Base-by-base conservation (phyloP, 2,797 vertebrate species). In the Australoheros facetus region DNA sequence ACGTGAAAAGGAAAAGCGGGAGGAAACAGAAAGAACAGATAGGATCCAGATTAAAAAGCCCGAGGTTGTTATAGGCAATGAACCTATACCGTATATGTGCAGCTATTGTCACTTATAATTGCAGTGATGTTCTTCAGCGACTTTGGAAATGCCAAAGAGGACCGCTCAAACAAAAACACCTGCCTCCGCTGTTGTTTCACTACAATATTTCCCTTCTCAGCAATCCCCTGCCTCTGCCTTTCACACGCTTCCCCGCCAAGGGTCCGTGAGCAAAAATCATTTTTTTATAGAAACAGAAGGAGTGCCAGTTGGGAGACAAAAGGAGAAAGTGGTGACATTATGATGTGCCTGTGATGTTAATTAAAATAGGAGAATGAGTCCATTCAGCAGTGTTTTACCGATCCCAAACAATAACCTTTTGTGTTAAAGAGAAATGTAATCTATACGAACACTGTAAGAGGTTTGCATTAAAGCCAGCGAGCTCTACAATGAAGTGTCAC, bases 341-440 rank as follows among this genome's bases (percentile, higher is more conserved):
- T 96, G 96, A 94, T 91, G 94, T 94, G 95, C 94, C 93, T 92
- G 94, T 94, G 95, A 94, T 95, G 94, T 95, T 97, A 96, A 97
- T 97, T 97, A 96, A 97, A 95, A 92, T 88, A 92, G 96, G 94
- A 96, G 95, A 96, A 96, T 95, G 93, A 95, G 95, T 94, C 94
- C 92, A 95, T 95, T 96, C 95, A 93, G 91, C 48, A 39, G 21
- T 91, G 58, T 85, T 77, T 77, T 80, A 55, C 80, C 26, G 73
- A 88, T 66, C 39, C 53, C 39, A 82, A 84, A 84, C 80, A 82
- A 88, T 71, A 75, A 76, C 37, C 88, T 82, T 86, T 87, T 84
- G 88, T 87, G 77, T 56, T 5, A 69, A 51, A 69, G 17, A 85
- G 64, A 78, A 76, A 56, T 66, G 80, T 77, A 79, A 88, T 79